Conservation (phyloP, 64 coral and sea anemone species). For the Orbicella faveolata region DNA sequence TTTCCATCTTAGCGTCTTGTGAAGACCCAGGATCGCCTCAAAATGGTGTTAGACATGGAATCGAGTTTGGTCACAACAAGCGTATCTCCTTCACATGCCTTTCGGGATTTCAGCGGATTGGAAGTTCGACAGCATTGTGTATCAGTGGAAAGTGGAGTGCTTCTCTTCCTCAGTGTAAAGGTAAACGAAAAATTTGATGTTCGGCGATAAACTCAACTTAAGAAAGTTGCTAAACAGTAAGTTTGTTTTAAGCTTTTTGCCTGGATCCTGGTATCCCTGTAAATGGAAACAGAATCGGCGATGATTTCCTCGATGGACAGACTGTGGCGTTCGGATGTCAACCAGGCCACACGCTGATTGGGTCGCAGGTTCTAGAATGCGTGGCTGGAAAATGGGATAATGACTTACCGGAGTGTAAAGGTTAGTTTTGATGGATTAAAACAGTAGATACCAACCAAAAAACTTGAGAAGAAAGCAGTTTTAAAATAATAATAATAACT, state of each 20-base stretch:
- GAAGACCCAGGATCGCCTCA: constrained; percentile 33
- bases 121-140: constrained; percentile 19
- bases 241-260: constrained; percentile 27
- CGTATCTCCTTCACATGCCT: constrained; percentile 30
- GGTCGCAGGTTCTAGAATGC: constrained; percentile 38
- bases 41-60: constrained; percentile 29
- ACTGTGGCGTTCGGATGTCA: constrained; percentile 47
- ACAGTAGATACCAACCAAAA: not conserved
- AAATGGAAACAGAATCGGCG: constrained; percentile 38
- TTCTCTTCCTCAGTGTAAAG: constrained; percentile 29
- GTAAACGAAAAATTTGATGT: not conserved
- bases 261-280: constrained; percentile 5
- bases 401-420: constrained; percentile 46
- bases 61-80: constrained; percentile 15
- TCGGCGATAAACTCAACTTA: too few relatives aligned
- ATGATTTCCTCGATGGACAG: constrained; percentile 45
- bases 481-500: too few relatives aligned
- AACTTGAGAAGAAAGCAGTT: too few relatives aligned
- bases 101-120: not conserved
- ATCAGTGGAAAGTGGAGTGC: constrained; percentile 52
- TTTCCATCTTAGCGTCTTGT: constrained; percentile 30
- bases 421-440: constrained; percentile 8
- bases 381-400: constrained; percentile 60
- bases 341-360: constrained; percentile 40
- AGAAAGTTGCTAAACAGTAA: too few relatives aligned